A percentile compares a stretch with the other conserved stretches of the same genome.
Evolutionary conservation across 2,888 invertebrate species (phyloP).

Genomic region (Melolontha melolontha): DNA sequence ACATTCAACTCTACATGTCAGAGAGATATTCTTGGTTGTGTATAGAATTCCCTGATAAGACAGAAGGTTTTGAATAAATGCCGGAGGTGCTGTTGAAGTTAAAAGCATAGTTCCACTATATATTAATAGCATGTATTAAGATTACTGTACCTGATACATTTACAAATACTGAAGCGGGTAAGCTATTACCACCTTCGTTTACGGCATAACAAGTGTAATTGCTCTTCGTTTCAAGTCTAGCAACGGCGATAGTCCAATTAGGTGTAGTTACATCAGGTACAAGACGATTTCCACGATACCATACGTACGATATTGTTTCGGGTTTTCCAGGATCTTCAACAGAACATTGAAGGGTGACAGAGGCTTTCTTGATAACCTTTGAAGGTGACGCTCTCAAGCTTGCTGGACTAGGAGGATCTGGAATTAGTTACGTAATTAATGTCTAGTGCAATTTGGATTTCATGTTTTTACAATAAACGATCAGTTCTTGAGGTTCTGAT

Average conservation of each 20-base stretch:
- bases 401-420: constrained; percentile 91
- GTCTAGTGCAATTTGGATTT: constrained; percentile 57
- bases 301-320: constrained; percentile 78
- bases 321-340: constrained; percentile 89
- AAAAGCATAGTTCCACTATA: neutral
- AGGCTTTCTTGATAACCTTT: constrained; percentile 84
- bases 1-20: constrained; percentile 91
- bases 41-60: constrained; percentile 85
- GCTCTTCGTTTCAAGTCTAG: constrained; percentile 85
- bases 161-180: constrained; percentile 75
- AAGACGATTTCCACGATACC: constrained; percentile 82
- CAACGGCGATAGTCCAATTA: constrained; percentile 85
- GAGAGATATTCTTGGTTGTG: constrained; percentile 75
- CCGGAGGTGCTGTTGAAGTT: constrained; percentile 78
- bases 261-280: constrained; percentile 81
- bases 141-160: constrained; percentile 73
- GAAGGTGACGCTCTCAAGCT: constrained; percentile 79
- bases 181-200: constrained; percentile 87
- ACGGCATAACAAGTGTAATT: constrained; percentile 91
- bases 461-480: constrained; percentile 76
- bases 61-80: constrained; percentile 85
- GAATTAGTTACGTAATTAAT: neutral
- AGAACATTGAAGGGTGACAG: constrained; percentile 85
- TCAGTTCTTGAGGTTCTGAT: constrained; percentile 81
- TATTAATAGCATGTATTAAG: constrained; percentile 50